Percentiles rank a stretch among this genome's conserved stretches.
Conservation (phyloP, 2,797 vertebrate species). For the Rhynchonycteris naso region DNA sequence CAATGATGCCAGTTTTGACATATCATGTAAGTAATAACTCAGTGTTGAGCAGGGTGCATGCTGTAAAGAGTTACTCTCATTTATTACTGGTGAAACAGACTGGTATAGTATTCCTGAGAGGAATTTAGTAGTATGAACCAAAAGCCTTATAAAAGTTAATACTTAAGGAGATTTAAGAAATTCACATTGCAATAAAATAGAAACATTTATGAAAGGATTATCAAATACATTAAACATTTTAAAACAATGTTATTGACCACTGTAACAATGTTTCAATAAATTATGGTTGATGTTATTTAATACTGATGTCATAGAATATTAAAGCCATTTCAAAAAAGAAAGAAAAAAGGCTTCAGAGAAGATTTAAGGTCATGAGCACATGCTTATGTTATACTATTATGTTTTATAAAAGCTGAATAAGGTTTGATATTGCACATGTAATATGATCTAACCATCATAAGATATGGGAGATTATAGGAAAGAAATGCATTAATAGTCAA, state of each 20-base stretch:
- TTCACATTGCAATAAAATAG: not conserved
- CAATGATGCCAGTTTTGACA: not conserved
- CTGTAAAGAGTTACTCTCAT: not conserved
- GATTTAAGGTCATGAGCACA: not conserved
- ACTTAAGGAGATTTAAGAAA: not conserved
- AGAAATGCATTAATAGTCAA: not conserved
- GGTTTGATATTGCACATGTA: not conserved
- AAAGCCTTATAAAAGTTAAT: constrained; percentile 20
- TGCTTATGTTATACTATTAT: not conserved
- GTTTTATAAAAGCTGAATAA: not conserved
- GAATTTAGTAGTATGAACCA: not conserved
- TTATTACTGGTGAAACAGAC: not conserved
- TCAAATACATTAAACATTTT: not conserved
- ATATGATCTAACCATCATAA: not conserved
- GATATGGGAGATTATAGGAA: not conserved
- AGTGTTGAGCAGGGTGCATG: not conserved
- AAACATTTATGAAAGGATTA: constrained; percentile 35
- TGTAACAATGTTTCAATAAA: constrained; percentile 13
- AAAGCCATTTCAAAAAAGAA: not conserved
- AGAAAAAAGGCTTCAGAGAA: not conserved
- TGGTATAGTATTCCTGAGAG: not conserved
- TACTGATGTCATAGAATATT: not conserved
- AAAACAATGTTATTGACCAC: not conserved
- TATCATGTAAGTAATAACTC: not conserved
- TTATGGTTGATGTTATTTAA: not conserved